phyloP scores from a whole-genome alignment of 2,113 vertebrate genomes.

The Miniopterus natalensis region DNA sequence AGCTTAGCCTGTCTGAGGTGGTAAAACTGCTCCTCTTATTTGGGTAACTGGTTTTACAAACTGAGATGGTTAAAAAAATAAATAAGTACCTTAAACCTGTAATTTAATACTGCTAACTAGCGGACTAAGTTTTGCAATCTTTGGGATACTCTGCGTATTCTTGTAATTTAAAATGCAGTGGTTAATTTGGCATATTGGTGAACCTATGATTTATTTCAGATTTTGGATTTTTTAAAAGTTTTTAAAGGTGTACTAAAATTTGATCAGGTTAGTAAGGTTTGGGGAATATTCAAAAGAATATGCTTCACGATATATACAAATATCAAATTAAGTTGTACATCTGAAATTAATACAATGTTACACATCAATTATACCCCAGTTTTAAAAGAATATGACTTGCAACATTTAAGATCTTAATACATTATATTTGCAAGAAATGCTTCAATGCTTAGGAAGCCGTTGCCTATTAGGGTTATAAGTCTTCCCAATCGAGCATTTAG shows the following conservation, averaged over 20 bases:
- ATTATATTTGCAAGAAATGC: constrained; percentile 45
- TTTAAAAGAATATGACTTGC: neutral
- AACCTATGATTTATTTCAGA: constrained; percentile 43
- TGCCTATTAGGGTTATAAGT: neutral
- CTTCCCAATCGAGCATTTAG: neutral
- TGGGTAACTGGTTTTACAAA: neutral
- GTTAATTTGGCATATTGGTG: neutral
- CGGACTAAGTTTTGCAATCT: neutral
- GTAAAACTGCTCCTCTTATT: neutral
- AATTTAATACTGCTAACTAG: neutral
- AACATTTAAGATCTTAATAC: constrained; percentile 1
- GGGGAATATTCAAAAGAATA: constrained; percentile 35
- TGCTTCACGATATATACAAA: neutral
- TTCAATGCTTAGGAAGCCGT: constrained; percentile 24
- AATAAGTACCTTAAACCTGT: neutral
- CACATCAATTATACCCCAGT: neutral
- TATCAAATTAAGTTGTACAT: neutral
- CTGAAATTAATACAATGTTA: neutral
- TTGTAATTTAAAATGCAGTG: constrained; percentile 1
- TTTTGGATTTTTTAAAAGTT: neutral
- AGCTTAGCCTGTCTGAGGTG: neutral
- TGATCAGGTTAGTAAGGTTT: neutral
- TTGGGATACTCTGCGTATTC: neutral
- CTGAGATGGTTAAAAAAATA: neutral
- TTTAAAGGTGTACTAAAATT: constrained; percentile 29